Percentiles rank a stretch among this genome's conserved stretches.
These are phyloP conservation scores for Rhingia campestris DNA, from an alignment of 2,888 invertebrate genomes.

Conservation along the genomic window DNA sequence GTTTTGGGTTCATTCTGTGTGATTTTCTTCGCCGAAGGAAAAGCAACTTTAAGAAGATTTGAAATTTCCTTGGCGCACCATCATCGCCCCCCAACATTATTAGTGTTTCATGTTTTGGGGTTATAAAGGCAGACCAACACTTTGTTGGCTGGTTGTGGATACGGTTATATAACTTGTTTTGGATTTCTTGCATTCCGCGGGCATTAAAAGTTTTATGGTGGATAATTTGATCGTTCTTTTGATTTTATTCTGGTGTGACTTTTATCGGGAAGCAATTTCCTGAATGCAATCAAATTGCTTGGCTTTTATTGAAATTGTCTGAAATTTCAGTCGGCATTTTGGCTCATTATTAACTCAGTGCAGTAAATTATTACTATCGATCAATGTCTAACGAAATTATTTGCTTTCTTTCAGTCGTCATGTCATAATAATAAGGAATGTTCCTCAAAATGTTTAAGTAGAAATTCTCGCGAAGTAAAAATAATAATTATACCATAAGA, in stretches of 20 bases:
- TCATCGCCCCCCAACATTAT: conserved; percentile 9
- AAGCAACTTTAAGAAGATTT: conserved; percentile 56
- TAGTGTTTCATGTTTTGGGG: conserved; percentile 53
- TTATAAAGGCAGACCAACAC: conserved; percentile 32
- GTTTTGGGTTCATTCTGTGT: conserved; percentile 44
- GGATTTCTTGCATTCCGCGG: conserved; percentile 40
- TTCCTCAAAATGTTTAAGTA: too few relatives aligned
- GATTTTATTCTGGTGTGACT: conserved; percentile 57
- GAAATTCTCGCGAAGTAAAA: background rate
- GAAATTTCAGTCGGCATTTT: too few relatives aligned
- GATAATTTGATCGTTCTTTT: conserved; percentile 61
- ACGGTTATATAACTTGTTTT: background rate
- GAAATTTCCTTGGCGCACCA: conserved; percentile 47
- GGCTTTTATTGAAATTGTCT: too few relatives aligned
- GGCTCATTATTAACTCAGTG: too few relatives aligned
- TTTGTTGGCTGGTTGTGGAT: background rate
- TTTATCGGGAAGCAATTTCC: conserved; percentile 68
- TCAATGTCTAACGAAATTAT: too few relatives aligned
- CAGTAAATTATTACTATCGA: too few relatives aligned
- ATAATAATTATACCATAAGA: background rate
- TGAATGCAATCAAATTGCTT: conserved; percentile 26
- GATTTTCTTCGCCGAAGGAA: conserved; percentile 41
- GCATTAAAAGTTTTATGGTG: conserved; percentile 61
- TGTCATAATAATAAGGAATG: too few relatives aligned
- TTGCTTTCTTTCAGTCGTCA: too few relatives aligned